A percentile compares a stretch with the other conserved stretches of the same genome.
Evolutionary conservation across 2,113 vertebrate genomes (phyloP).

Genomic region (Copsychus sechellarum): DNA sequence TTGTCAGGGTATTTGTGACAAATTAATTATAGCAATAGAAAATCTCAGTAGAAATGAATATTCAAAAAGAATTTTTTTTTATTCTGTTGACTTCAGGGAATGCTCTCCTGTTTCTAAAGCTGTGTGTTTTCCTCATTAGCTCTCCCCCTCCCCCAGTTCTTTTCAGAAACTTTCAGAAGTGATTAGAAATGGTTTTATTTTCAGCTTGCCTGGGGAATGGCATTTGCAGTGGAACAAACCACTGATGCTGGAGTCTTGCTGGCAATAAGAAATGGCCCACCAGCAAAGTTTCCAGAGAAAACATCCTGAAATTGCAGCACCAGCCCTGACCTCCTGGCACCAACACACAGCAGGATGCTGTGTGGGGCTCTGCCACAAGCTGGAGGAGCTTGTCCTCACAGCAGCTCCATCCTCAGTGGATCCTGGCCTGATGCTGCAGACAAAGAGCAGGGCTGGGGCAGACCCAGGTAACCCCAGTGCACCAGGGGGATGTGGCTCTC

Average conservation of each 20-base stretch:
- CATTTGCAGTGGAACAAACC: constrained; percentile 27
- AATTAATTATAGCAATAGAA: constrained; percentile 59
- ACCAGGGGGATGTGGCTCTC: background rate
- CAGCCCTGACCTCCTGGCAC: background rate
- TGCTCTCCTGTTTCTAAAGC: background rate
- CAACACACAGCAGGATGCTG: background rate
- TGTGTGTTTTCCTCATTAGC: constrained; percentile 30
- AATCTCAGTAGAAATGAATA: constrained; percentile 18
- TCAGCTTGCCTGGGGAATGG: constrained; percentile 4
- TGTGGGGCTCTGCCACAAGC: background rate
- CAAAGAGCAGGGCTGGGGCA: background rate
- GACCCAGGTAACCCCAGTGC: background rate
- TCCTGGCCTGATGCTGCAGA: background rate
- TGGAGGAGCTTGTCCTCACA: background rate
- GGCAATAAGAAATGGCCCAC: background rate
- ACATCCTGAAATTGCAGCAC: background rate
- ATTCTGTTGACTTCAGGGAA: constrained; percentile 36
- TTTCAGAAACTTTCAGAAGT: constrained; percentile 33
- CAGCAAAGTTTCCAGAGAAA: constrained; percentile 7
- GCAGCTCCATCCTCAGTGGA: background rate
- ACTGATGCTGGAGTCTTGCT: background rate
- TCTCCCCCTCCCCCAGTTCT: background rate
- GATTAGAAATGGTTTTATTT: constrained; percentile 54
- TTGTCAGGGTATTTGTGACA: constrained; percentile 61
- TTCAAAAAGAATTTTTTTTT: background rate